Base-by-base conservation (phyloP, 2,797 vertebrate genomes). In the Geotrypetes seraphini region DNA sequence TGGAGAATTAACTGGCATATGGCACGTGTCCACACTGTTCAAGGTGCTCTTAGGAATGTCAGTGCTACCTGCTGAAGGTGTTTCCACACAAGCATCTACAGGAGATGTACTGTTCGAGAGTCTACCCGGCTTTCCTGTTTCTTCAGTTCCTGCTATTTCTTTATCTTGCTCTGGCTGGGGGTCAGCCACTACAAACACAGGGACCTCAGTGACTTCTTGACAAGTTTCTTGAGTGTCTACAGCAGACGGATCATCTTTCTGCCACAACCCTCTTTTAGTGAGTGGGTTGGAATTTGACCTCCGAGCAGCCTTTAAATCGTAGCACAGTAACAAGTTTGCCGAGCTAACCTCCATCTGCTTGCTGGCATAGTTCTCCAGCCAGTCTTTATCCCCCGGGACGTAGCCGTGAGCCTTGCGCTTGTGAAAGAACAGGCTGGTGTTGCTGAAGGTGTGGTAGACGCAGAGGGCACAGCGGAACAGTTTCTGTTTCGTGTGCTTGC, bases 361-460 rank as follows among this genome's bases (percentile, higher is more conserved):
- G 31, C 63, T 75, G 10, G 86, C 83, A 0, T 85, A 90, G 45
- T 75, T 84, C 34, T 92, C 84, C 35, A 91, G 76, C 94, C 93
- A 97, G 3, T 57, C 76, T 46, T 88, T 87, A 61, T 97, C 92
- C 1, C 95, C 92, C 0, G 96, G 93, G 9, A 93, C 25, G 0
- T 97, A 98, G 12, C 92, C 92, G 0, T 99, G 96, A 32, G 62
- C 58, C 66, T 97, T 99, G 38, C 84, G 89, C 63, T 98, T 98
- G 70, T 99, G 96, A 58, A 96, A 84, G 66, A 99, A 98, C 31
- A 99, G 91, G 33, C 91, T 87, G 26, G 92, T 86, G 54, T 86
- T 92, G 50, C 93, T 99, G 75, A 94, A 98, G 1, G 92, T 92
- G 10, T 76, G 77, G 45, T 97, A 96, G 2, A 70, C 39, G 39